A percentile compares a stretch with the other conserved stretches of the same genome.
Conservation (phyloP, 2,797 vertebrate species). For the Artibeus lituratus region DNA sequence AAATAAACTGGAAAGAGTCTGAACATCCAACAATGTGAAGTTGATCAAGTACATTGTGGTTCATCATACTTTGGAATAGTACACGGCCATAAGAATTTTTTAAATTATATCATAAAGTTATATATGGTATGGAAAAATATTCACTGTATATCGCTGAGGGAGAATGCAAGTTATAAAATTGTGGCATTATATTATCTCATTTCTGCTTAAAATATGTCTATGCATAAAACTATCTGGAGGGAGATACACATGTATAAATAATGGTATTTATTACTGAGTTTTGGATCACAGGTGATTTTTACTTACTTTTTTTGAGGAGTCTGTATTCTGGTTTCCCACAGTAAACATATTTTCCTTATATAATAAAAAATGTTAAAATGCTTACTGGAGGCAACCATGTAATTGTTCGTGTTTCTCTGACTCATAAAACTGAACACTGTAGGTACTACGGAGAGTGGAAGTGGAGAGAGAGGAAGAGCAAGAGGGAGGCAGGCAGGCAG, state of each 20-base stretch:
- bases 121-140: not conserved
- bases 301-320: not conserved
- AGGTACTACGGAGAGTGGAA: not conserved
- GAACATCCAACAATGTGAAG: not conserved
- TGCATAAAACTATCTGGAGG: not conserved
- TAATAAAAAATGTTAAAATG: slow-evolving; percentile 23
- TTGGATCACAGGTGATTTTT: not conserved
- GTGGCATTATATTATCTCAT: not conserved
- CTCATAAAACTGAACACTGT: not conserved
- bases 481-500: not conserved
- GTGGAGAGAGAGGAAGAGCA: not conserved
- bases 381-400: slow-evolving; percentile 39
- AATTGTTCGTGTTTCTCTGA: slow-evolving; percentile 9
- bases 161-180: not conserved
- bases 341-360: slow-evolving; percentile 11
- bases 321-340: slow-evolving; percentile 8
- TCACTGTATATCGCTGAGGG: not conserved
- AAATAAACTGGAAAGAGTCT: slow-evolving; percentile 18
- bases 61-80: slow-evolving; percentile 1
- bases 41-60: not conserved
- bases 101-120: slow-evolving; percentile 25
- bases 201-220: slow-evolving; percentile 13
- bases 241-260: not conserved
- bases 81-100: not conserved
- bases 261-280: slow-evolving; percentile 27